Conservation (phyloP, 2,113 vertebrate genomes). For the Trichomycterus rosablanca region DNA sequence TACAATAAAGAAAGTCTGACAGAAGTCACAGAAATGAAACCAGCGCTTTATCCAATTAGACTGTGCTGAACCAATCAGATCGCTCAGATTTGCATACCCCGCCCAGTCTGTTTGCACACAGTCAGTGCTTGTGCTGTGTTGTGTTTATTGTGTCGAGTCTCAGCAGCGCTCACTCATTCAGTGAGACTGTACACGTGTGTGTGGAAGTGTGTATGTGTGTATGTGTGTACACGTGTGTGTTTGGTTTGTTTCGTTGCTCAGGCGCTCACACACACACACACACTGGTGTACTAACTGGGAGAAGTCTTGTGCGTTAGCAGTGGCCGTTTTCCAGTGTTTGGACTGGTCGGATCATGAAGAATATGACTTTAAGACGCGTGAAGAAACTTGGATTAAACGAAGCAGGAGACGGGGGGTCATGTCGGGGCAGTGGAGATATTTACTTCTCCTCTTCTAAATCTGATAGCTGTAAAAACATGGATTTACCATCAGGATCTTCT, state of each 20-base stretch:
- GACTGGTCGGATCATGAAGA: conserved; percentile 40
- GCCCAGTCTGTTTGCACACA: background rate
- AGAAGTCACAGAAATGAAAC: too few relatives aligned
- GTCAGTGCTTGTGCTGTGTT: background rate
- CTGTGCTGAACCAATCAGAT: conserved; percentile 39
- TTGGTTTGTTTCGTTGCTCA: background rate
- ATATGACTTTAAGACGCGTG: conserved; percentile 68
- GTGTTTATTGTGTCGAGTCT: background rate
- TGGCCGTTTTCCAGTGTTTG: background rate
- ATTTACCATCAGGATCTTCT: conserved; percentile 42
- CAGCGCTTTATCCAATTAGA: too few relatives aligned
- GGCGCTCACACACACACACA: too few relatives aligned
- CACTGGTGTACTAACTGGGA: too few relatives aligned
- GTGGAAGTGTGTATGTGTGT: too few relatives aligned
- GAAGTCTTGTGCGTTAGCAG: too few relatives aligned
- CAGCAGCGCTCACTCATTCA: too few relatives aligned
- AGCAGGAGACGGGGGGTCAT: conserved; percentile 42
- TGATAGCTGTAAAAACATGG: conserved; percentile 57
- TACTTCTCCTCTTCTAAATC: conserved; percentile 70
- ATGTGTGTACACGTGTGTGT: too few relatives aligned
- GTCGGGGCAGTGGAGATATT: conserved; percentile 57
- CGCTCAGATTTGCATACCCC: background rate
- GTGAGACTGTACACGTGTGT: too few relatives aligned
- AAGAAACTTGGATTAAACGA: conserved; percentile 64
- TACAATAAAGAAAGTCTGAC: too few relatives aligned